Base-by-base conservation (phyloP, 2,113 vertebrate genomes). In the Callionymus lyra region DNA sequence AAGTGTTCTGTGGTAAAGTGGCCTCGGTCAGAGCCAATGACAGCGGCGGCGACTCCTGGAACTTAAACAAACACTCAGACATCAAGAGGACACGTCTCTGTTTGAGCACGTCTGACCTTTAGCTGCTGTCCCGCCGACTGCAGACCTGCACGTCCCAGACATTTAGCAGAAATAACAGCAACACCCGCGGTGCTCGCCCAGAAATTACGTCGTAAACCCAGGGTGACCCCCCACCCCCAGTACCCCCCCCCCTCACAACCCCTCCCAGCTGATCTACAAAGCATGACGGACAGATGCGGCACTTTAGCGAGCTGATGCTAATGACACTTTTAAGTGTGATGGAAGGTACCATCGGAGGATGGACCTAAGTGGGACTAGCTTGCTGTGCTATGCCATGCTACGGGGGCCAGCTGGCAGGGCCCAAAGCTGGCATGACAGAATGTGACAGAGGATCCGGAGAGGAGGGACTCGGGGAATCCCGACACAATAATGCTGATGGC, bases 401-500 rank as follows among this genome's bases (percentile, higher is more conserved):
- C 41, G 11, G 58, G 69, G 58, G 69, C 74, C 82, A 83, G 79
- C 83, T 84, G 83, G 79, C 80, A 76, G 68, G 65, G 68, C 43
- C 59, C 60, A 63, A 65, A 77, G 72, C 72, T 82, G 82, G 81
- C 81, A 81, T 77, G 77, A 76, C 79, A 83, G 79, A 82, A 82
- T 82, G 82, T 81, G 81, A 81, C 83, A 84, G 79, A 77, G 63
- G 76, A 87, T 84, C 61, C 57, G 57, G 44, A 74, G 79, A 59
- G 60, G 53, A 42, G 80, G 80, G 82, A 81, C 76, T 64, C 44
- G 53, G 77, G 82, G 81, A 84, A 85, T 85, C 84, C 82, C 77
- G 65, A 54, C 80, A 82, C 82, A 84, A 84, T 84, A 83, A 85
- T 72, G 72, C 63, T 66, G 74, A 77, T 81, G 73, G 79, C 70